phyloP scores from a whole-genome alignment of 2,113 vertebrate genomes.

The Rhinichthys klamathensis region DNA sequence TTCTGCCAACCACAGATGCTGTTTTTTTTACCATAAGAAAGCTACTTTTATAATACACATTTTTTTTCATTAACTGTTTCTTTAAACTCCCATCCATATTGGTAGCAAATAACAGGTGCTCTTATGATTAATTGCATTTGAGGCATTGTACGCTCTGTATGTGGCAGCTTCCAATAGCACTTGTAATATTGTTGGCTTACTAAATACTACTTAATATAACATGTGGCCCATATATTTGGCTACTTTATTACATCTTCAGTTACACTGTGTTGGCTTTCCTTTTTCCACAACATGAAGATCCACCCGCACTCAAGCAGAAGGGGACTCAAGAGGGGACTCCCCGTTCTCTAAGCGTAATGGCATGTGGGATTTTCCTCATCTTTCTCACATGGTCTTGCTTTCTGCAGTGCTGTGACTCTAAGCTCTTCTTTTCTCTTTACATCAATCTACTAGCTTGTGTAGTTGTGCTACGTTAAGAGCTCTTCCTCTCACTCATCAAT shows the following conservation, averaged over 20 bases:
- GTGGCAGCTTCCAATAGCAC: background rate
- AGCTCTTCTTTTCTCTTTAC: background rate
- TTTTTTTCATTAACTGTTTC: background rate
- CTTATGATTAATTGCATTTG: background rate
- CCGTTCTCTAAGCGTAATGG: background rate
- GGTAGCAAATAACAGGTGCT: background rate
- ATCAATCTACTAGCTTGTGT: background rate
- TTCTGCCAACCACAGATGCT: too few relatives aligned
- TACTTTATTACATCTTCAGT: conserved; percentile 54
- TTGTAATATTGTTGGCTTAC: conserved; percentile 62
- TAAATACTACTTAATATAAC: conserved; percentile 68
- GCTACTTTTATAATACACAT: too few relatives aligned
- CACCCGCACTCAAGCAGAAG: conserved; percentile 9
- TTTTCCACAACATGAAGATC: conserved; percentile 40
- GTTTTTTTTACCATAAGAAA: too few relatives aligned
- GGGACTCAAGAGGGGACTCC: conserved; percentile 32
- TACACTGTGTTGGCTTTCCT: conserved; percentile 25
- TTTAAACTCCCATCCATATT: background rate
- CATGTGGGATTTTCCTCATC: conserved; percentile 28
- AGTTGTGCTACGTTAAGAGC: background rate
- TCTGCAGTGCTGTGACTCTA: background rate
- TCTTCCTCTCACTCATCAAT: too few relatives aligned
- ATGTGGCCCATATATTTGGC: conserved; percentile 69
- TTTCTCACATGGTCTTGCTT: conserved; percentile 14
- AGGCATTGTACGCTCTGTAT: background rate